These are phyloP conservation scores for Nothocercus nigrocapillus DNA, from an alignment of 2,113 vertebrate genomes.

Conservation along the genomic window DNA sequence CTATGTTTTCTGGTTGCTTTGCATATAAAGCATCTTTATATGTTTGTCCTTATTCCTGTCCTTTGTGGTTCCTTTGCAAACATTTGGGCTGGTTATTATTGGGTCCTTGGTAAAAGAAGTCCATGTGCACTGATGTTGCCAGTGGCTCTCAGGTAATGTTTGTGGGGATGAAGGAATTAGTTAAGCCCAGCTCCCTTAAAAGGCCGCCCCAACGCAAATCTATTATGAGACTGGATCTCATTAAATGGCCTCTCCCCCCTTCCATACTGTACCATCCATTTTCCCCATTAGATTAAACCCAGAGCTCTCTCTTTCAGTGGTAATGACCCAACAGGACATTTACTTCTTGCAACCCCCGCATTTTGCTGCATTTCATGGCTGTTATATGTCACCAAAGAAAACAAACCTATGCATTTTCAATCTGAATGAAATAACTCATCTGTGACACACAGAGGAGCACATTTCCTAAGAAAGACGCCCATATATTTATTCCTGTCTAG, in stretches of 20 bases:
- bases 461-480: not conserved
- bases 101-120: constrained; percentile 26
- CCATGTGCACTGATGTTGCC: constrained; percentile 23
- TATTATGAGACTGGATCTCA: not conserved
- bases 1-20: constrained; percentile 36
- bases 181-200: constrained; percentile 36
- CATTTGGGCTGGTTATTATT: constrained; percentile 58
- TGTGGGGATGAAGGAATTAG: constrained; percentile 13
- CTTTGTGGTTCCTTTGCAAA: constrained; percentile 66
- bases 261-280: not conserved
- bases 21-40: constrained; percentile 53
- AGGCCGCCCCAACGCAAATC: constrained; percentile 20
- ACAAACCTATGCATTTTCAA: not conserved
- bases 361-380: not conserved
- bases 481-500: not conserved
- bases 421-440: not conserved
- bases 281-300: not conserved
- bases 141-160: constrained; percentile 22
- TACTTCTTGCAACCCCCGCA: not conserved
- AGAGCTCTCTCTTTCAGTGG: not conserved
- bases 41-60: constrained; percentile 66
- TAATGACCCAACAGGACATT: not conserved
- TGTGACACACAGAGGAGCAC: not conserved
- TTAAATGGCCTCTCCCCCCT: not conserved
- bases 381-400: not conserved